Evolutionary conservation across 2,797 vertebrate genomes (phyloP).

Genomic region (Phrynocephalus guinanensis): DNA sequence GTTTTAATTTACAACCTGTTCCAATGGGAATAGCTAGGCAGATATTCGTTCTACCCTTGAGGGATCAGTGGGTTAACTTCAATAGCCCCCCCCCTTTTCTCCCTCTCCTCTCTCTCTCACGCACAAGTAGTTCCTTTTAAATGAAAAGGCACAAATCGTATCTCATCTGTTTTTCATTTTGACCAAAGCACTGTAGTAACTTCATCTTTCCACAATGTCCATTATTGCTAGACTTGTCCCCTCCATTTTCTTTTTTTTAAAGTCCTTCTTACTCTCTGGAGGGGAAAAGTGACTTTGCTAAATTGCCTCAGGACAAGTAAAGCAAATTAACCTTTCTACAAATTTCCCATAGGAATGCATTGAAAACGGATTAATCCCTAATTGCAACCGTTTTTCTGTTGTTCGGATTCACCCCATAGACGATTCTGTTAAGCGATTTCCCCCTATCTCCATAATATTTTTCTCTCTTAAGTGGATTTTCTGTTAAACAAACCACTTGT

Average conservation of each 20-base stretch:
- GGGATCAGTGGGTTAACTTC: not conserved
- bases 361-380: too few relatives aligned
- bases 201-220: not conserved
- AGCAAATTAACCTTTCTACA: too few relatives aligned
- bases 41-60: slow-evolving; percentile 26
- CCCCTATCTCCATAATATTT: too few relatives aligned
- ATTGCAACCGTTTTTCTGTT: too few relatives aligned
- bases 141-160: not conserved
- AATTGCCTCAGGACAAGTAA: slow-evolving; percentile 23
- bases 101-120: not conserved
- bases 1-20: slow-evolving; percentile 37
- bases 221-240: slow-evolving; percentile 31
- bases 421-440: too few relatives aligned
- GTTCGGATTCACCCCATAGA: too few relatives aligned
- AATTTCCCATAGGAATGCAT: too few relatives aligned
- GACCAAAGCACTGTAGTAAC: not conserved
- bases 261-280: not conserved
- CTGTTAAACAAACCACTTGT: too few relatives aligned
- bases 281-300: slow-evolving; percentile 21
- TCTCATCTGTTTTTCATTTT: slow-evolving; percentile 22
- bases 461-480: too few relatives aligned
- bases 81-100: slow-evolving; percentile 17
- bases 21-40: not conserved
- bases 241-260: slow-evolving; percentile 20
- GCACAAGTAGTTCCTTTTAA: not conserved